Evolutionary conservation across 2,797 vertebrate species (phyloP).

Genomic region (Rousettus madagascariensis): DNA sequence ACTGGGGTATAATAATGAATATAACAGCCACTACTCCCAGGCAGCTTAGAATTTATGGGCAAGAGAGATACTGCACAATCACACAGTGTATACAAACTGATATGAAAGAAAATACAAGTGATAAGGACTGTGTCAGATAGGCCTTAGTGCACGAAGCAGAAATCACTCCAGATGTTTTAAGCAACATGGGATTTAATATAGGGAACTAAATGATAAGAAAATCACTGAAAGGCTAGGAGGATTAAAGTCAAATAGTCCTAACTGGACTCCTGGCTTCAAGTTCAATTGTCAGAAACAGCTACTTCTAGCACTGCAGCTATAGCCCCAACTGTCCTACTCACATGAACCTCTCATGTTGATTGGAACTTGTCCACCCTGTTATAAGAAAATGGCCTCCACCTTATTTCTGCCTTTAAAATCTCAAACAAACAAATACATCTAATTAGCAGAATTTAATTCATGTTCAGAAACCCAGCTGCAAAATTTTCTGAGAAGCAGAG

Average conservation of each 20-base stretch:
- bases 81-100: neutral
- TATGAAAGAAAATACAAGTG: neutral
- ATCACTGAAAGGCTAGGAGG: neutral
- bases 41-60: neutral
- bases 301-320: neutral
- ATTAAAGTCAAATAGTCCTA: neutral
- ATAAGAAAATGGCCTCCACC: neutral
- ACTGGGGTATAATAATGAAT: too few relatives aligned
- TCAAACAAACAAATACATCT: neutral
- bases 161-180: neutral
- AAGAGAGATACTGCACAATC: neutral
- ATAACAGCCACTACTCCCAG: neutral
- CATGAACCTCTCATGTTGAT: neutral
- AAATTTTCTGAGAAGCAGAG: neutral
- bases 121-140: neutral
- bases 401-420: neutral
- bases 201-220: neutral
- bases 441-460: neutral
- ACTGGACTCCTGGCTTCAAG: neutral
- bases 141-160: neutral
- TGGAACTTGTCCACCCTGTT: neutral
- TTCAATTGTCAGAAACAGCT: neutral
- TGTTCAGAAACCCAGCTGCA: neutral
- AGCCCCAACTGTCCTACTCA: neutral
- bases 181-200: neutral